Evolutionary conservation across 2,888 invertebrate genomes (phyloP).

Genomic region (Scotopteryx bipunctaria): DNA sequence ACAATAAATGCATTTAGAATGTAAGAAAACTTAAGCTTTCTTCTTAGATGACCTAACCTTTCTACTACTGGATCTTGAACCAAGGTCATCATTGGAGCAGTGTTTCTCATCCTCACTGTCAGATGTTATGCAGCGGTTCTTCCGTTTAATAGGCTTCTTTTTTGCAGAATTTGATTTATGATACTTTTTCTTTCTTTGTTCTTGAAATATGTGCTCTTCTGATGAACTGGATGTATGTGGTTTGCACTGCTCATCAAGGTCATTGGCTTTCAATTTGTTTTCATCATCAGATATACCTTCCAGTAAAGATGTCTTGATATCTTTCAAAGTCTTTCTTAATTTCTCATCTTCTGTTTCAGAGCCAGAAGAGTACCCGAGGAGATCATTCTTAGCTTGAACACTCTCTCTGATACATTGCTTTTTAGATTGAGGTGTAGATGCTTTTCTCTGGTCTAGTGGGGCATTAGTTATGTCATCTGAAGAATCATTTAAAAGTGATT

Average conservation of each 20-base stretch:
- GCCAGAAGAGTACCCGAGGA: conserved; percentile 63
- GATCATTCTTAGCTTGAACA: conserved; percentile 65
- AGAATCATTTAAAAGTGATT: conserved; percentile 25
- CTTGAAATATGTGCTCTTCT: conserved; percentile 39
- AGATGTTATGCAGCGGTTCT: conserved; percentile 25
- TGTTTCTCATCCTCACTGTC: conserved; percentile 26
- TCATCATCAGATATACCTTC: conserved; percentile 49
- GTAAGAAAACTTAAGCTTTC: conserved; percentile 10
- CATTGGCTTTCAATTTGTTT: conserved; percentile 26
- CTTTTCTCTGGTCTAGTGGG: conserved; percentile 32
- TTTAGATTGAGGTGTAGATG: conserved; percentile 41
- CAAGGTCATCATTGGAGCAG: conserved; percentile 38
- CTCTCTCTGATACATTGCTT: conserved; percentile 59
- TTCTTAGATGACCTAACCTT: conserved; percentile 63
- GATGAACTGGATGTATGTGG: conserved; percentile 39
- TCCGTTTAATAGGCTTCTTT: conserved; percentile 14
- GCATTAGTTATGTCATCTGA: conserved; percentile 26
- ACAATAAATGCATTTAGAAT: conserved; percentile 5
- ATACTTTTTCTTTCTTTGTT: conserved; percentile 28
- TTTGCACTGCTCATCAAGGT: background rate
- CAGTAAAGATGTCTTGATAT: conserved; percentile 52
- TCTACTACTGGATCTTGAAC: conserved; percentile 56
- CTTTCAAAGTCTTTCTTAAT: conserved; percentile 48
- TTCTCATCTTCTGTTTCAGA: conserved; percentile 70
- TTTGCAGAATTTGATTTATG: conserved; percentile 14